Conservation (phyloP, 2,888 invertebrate genomes). For the Callosobruchus maculatus region DNA sequence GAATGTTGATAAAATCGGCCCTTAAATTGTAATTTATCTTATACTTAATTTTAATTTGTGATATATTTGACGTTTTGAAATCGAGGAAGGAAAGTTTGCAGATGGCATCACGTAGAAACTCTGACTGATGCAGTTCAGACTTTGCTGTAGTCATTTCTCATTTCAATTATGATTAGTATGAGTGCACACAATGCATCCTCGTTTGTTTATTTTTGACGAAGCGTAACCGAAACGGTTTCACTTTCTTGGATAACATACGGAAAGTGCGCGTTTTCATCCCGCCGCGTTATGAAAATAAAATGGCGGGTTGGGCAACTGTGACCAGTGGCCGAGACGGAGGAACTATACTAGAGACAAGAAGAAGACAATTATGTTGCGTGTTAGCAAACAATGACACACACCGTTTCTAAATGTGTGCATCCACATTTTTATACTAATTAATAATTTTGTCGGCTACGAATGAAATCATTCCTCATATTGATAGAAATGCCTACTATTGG, state of each 20-base stretch:
- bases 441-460: too few species aligned
- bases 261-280: neutral
- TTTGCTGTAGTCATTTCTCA: neutral
- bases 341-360: neutral
- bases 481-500: too few species aligned
- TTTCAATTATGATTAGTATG: neutral
- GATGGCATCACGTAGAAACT: too few species aligned
- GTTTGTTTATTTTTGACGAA: neutral
- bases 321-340: neutral
- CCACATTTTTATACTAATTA: too few species aligned
- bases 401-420: neutral
- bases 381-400: neutral
- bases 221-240: neutral
- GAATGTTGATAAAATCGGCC: too few species aligned
- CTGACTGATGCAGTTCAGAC: neutral
- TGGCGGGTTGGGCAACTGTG: neutral
- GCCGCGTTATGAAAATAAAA: neutral
- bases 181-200: neutral
- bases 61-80: too few species aligned
- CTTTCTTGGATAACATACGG: neutral
- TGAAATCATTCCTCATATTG: too few species aligned
- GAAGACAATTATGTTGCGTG: neutral
- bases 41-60: too few species aligned
- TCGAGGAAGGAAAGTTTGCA: too few species aligned
- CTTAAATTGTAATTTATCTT: too few species aligned